These are phyloP conservation scores for Acrocephalus arundinaceus DNA, from an alignment of 2,113 vertebrate species.

Conservation along the genomic window DNA sequence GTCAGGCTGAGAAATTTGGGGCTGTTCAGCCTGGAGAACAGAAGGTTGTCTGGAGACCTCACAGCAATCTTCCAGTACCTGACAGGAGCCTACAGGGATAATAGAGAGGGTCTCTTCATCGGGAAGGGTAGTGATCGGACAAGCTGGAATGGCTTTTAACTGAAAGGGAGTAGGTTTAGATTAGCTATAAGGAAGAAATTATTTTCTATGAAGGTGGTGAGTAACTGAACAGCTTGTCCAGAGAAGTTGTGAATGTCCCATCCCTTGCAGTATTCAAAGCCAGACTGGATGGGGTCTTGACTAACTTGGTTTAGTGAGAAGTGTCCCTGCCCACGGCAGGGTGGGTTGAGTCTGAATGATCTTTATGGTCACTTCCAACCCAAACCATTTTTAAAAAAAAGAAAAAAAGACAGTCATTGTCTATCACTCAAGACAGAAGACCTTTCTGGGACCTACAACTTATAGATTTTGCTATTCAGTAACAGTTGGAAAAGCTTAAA, in stretches of 20 bases:
- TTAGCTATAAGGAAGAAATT: neutral
- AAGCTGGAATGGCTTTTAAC: neutral
- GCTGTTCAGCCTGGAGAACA: neutral
- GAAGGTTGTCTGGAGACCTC: neutral
- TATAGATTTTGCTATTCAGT: neutral
- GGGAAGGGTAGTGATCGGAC: neutral
- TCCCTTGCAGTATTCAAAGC: neutral
- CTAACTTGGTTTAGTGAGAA: neutral
- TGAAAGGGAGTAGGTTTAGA: neutral
- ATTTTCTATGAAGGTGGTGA: neutral
- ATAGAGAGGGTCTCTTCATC: neutral
- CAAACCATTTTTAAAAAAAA: neutral
- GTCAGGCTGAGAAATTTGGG: neutral
- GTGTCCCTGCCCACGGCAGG: no score
- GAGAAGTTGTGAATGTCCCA: neutral
- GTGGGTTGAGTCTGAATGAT: neutral
- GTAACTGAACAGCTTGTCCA: neutral
- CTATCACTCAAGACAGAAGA: neutral
- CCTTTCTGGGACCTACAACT: neutral
- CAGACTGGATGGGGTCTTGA: neutral
- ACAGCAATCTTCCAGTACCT: neutral
- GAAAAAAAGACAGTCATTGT: neutral
- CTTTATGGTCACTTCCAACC: neutral
- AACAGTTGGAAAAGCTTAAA: neutral
- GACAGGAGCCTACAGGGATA: no score